phyloP scores from a whole-genome alignment of 1,140 invertebrate genomes.

The Sitobion miscanthi region DNA sequence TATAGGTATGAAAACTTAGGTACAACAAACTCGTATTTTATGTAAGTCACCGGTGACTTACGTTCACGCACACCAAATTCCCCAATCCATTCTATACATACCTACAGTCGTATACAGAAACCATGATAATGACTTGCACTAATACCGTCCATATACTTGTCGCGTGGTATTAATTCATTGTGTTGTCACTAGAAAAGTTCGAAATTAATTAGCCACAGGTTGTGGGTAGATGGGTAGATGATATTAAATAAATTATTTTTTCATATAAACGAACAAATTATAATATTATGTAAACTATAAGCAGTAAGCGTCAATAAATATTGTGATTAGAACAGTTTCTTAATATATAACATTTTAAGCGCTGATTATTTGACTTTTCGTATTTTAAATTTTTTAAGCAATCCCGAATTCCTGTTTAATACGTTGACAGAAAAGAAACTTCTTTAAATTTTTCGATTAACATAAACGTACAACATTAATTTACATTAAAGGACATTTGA shows the following conservation, averaged over 20 bases:
- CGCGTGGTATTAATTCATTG: not conserved
- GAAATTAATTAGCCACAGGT: not conserved
- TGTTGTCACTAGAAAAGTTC: not conserved
- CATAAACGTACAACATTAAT: not conserved
- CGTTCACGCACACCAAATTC: not conserved
- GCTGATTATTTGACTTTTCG: not conserved
- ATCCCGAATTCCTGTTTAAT: not conserved
- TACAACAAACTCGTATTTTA: not conserved
- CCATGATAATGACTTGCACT: not conserved
- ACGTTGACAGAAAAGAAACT: not conserved
- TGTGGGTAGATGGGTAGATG: too few species aligned
- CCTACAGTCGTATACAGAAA: not conserved
- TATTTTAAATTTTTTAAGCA: not conserved
- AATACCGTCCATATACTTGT: not conserved
- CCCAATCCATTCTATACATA: not conserved
- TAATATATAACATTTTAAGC: too few species aligned
- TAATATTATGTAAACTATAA: not conserved
- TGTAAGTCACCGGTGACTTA: not conserved
- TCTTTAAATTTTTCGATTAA: not conserved
- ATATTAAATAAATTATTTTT: not conserved
- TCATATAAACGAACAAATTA: not conserved
- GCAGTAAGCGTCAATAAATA: too few species aligned
- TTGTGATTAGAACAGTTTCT: too few species aligned
- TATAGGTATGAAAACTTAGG: not conserved
- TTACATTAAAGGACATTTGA: not conserved